Conservation (phyloP, 2,797 vertebrate genomes). For the Rhynchonycteris naso region DNA sequence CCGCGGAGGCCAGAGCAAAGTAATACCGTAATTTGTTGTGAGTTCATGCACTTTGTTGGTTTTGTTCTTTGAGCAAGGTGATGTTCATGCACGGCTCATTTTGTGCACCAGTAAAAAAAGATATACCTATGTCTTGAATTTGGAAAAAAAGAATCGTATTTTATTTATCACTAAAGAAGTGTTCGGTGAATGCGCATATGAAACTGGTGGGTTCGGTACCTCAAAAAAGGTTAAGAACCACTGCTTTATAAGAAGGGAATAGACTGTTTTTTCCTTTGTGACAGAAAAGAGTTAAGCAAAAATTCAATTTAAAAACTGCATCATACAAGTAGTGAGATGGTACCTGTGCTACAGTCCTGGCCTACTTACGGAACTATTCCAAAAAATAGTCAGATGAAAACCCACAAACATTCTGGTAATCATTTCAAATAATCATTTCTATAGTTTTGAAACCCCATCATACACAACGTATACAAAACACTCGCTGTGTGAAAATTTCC, state of each 20-base stretch:
- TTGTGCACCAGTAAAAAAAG: too few species aligned
- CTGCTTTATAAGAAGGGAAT: slow-evolving; percentile 6
- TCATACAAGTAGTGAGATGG: slow-evolving; percentile 36
- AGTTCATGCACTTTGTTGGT: too few species aligned
- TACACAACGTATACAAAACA: slow-evolving; percentile 8
- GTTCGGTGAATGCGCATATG: too few species aligned
- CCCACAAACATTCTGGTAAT: slow-evolving; percentile 51
- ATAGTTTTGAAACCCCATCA: slow-evolving; percentile 6
- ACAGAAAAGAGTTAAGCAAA: not conserved
- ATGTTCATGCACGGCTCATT: too few species aligned
- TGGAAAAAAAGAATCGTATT: too few species aligned
- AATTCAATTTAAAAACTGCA: slow-evolving; percentile 61
- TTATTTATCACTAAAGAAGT: too few species aligned
- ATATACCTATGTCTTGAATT: too few species aligned
- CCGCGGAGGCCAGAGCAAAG: too few species aligned
- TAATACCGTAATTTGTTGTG: too few species aligned
- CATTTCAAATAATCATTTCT: slow-evolving; percentile 44
- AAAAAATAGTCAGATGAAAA: slow-evolving; percentile 50
- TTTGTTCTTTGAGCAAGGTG: too few species aligned
- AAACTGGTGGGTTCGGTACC: too few species aligned
- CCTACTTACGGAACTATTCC: slow-evolving; percentile 67
- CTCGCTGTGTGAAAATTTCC: not conserved
- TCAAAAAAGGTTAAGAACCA: too few species aligned
- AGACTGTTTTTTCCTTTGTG: slow-evolving; percentile 43
- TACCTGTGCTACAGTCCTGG: slow-evolving; percentile 57